phyloP scores from a whole-genome alignment of 2,113 vertebrate species.

The Porphyrio hochstetteri region DNA sequence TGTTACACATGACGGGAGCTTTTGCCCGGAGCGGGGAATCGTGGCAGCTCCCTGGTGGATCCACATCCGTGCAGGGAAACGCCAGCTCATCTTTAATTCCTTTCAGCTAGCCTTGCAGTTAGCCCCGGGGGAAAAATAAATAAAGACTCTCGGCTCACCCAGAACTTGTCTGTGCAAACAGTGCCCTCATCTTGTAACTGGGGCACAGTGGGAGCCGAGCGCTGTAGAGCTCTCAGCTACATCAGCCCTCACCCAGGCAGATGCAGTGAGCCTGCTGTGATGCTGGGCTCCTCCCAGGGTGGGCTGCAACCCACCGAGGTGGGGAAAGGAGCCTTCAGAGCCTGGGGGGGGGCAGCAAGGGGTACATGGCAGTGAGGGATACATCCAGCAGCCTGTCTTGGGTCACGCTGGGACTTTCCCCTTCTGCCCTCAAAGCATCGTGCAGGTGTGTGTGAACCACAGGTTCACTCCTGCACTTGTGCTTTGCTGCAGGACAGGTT shows the following conservation, averaged over 20 bases:
- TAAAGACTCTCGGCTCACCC: neutral
- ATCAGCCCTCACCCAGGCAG: rapidly evolving
- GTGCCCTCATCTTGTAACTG: neutral
- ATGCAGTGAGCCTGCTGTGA: neutral
- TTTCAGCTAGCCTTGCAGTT: neutral
- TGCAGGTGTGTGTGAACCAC: neutral
- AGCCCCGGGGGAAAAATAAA: neutral
- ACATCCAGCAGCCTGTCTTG: rapidly evolving
- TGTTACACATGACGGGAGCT: neutral
- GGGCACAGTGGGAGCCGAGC: neutral
- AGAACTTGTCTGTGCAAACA: neutral
- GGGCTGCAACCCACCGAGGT: neutral
- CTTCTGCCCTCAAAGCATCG: neutral
- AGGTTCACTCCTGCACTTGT: neutral
- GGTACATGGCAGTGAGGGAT: neutral
- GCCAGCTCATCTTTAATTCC: neutral
- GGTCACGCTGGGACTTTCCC: neutral
- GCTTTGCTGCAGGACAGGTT: neutral
- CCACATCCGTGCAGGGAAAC: neutral
- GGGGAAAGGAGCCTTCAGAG: too few species aligned
- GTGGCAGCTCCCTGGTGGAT: neutral
- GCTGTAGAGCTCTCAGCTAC: neutral
- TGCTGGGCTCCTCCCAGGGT: rapidly evolving
- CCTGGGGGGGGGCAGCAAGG: too few species aligned
- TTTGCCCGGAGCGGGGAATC: neutral